Evolutionary conservation across 2,888 invertebrate species (phyloP).

Genomic region (Drosophila nr. medialis): DNA sequence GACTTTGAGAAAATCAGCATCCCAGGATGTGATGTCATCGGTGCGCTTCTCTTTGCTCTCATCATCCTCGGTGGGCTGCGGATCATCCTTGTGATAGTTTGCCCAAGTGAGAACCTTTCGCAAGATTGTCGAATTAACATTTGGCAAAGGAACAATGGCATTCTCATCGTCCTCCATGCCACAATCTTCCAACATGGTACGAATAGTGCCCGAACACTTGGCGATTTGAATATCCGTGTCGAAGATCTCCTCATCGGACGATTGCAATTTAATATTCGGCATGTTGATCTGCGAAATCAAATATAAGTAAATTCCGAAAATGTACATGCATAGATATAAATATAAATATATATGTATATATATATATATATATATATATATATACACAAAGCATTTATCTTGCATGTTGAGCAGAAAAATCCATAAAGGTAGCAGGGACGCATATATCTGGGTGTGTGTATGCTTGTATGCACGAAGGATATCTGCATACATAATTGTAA

Average conservation of each 20-base stretch:
- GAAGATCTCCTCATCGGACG: constrained; percentile 69
- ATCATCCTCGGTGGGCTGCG: constrained; percentile 66
- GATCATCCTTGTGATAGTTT: constrained; percentile 69
- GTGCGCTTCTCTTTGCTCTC: constrained; percentile 73
- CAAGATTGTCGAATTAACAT: constrained; percentile 72
- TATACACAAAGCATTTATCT: background rate
- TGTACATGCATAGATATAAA: background rate
- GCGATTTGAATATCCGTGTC: constrained; percentile 74
- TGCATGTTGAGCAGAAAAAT: background rate
- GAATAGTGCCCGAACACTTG: constrained; percentile 71
- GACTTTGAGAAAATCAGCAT: constrained; percentile 69
- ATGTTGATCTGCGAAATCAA: constrained; percentile 38
- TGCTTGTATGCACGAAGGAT: background rate
- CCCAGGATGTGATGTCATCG: constrained; percentile 70
- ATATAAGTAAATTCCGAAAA: background rate
- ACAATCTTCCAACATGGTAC: constrained; percentile 74
- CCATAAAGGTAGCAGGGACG: background rate
- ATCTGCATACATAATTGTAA: background rate
- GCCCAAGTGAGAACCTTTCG: constrained; percentile 69
- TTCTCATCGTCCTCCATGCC: constrained; percentile 75
- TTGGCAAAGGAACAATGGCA: constrained; percentile 69
- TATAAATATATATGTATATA: background rate
- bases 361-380: background rate
- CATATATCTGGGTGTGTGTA: background rate
- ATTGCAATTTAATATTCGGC: constrained; percentile 70